A percentile compares a stretch with the other conserved stretches of the same genome.
These are phyloP conservation scores for Choristoneura rosaceana DNA, from an alignment of 2,888 invertebrate species.

Conservation along the genomic window DNA sequence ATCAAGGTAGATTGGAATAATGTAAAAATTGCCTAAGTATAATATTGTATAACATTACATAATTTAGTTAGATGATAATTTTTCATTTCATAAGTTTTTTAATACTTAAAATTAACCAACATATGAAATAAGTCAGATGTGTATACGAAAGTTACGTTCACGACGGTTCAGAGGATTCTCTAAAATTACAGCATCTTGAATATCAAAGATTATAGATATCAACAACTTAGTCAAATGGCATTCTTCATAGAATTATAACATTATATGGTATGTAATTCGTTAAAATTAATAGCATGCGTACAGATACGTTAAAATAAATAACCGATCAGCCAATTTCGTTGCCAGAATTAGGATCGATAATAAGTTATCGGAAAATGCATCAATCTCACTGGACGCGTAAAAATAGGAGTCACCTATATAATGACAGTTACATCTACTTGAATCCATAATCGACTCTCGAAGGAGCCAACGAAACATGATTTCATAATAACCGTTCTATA, in stretches of 20 bases:
- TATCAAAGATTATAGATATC: slow-evolving; percentile 45
- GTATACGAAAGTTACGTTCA: slow-evolving; percentile 15
- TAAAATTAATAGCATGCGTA: slow-evolving; percentile 44
- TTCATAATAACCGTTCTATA: slow-evolving; percentile 45
- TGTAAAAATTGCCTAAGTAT: slow-evolving; percentile 10
- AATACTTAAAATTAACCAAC: slow-evolving; percentile 35
- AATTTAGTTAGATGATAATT: slow-evolving; percentile 51
- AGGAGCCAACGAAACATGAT: slow-evolving; percentile 42
- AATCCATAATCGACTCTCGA: slow-evolving; percentile 18
- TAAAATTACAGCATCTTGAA: slow-evolving; percentile 39
- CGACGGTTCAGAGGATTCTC: slow-evolving; percentile 34
- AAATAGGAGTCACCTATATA: slow-evolving; percentile 42
- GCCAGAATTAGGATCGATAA: slow-evolving; percentile 43
- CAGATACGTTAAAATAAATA: slow-evolving; percentile 41
- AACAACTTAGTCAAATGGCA: slow-evolving; percentile 50
- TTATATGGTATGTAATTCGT: slow-evolving; percentile 45
- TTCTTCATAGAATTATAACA: slow-evolving; percentile 47
- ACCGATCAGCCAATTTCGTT: slow-evolving; percentile 53
- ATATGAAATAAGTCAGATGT: slow-evolving; percentile 17
- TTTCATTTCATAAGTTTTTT: slow-evolving; percentile 46
- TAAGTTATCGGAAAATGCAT: slow-evolving; percentile 44
- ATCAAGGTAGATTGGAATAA: slow-evolving; percentile 14
- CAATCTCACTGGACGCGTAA: slow-evolving; percentile 51
- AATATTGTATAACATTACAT: slow-evolving; percentile 26
- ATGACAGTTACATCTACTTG: slow-evolving; percentile 40